Evolutionary conservation across 2,113 vertebrate species (phyloP), one percentile per base, ranked within the genome.

Genomic region (Crypturellus undulatus): DNA sequence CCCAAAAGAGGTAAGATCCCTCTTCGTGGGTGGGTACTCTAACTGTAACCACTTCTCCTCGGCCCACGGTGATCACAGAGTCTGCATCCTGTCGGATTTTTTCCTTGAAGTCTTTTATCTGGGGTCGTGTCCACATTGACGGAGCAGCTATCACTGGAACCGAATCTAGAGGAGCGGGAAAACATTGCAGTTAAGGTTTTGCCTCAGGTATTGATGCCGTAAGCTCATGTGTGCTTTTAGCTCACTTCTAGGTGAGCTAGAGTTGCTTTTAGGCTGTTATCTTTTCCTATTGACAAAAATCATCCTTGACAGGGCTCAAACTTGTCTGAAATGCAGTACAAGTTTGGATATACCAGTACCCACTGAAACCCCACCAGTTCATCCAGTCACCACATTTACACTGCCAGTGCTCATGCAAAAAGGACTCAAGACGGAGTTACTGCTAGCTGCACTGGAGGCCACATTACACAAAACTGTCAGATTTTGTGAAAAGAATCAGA

Each of bases 21-120:
- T 99, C 99, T 84, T 99, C 99, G 5, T 99, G 99, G 25, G 99
- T 99, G 89, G 99, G 99, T 38, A 99, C 99, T 25, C 99, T 98
- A 52, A 99, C 99, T 1, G 99, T 99, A 93, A 99, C 99, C 90
- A 99, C 99, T 98, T 99, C 99, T 40, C 99, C 99, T 68, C 99
- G 98, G 45, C 99, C 99, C 96, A 99, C 99, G 3, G 99, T 99
- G 96, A 99, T 99, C 96, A 99, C 99, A 0, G 99, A 99, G 97
- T 99, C 99, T 25, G 99, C 99, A 49, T 99, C 99, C 97, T 99
- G 99, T 2, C 99, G 98, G 88, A 99, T 99, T 96, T 99, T 99
- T 92, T 99, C 99, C 96, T 99, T 99, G 97, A 99, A 99, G 98
- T 99, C 99, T 97, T 98, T 99, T 94, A 99, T 99, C 96, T 99